phyloP scores from a whole-genome alignment of 1,140 invertebrate genomes.

The Thaumetopoea pityocampa region DNA sequence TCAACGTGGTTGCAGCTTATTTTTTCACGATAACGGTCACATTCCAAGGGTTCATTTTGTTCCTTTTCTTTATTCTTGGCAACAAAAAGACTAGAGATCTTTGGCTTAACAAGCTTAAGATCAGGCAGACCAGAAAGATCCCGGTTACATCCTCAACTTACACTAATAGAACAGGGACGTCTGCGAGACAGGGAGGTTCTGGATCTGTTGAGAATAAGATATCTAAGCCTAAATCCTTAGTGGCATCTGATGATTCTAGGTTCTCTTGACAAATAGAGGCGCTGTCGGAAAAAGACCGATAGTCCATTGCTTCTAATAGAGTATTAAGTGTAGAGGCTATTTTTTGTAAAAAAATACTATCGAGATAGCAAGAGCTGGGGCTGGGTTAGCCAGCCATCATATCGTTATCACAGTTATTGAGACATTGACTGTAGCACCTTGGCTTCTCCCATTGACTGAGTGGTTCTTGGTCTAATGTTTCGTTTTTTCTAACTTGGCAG shows the following conservation, averaged over 20 bases:
- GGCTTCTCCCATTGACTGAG: too few relatives aligned
- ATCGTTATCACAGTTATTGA: too few relatives aligned
- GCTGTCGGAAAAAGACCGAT: constrained; percentile 7
- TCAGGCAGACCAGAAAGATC: constrained; percentile 63
- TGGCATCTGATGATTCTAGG: constrained; percentile 45
- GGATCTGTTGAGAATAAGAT: constrained; percentile 38
- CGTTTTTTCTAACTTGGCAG: too few relatives aligned
- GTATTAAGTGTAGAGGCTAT: too few relatives aligned
- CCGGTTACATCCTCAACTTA: constrained; percentile 67
- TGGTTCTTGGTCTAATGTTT: too few relatives aligned
- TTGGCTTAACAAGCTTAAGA: constrained; percentile 70
- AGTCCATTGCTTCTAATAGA: too few relatives aligned
- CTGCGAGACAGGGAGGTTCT: constrained; percentile 27
- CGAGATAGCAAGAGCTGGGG: too few relatives aligned
- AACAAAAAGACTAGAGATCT: constrained; percentile 74
- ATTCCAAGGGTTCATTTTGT: constrained; percentile 75
- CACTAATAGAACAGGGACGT: constrained; percentile 45
- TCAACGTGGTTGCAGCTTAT: constrained; percentile 61
- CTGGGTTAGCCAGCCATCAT: too few relatives aligned
- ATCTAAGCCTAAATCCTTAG: constrained; percentile 52
- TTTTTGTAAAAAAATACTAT: too few relatives aligned
- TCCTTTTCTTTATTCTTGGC: constrained; percentile 73
- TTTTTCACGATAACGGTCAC: constrained; percentile 72
- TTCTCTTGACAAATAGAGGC: constrained; percentile 49
- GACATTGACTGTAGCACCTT: too few relatives aligned